phyloP scores from a whole-genome alignment of 2,113 vertebrate genomes.

The Muscicapa adusta region DNA sequence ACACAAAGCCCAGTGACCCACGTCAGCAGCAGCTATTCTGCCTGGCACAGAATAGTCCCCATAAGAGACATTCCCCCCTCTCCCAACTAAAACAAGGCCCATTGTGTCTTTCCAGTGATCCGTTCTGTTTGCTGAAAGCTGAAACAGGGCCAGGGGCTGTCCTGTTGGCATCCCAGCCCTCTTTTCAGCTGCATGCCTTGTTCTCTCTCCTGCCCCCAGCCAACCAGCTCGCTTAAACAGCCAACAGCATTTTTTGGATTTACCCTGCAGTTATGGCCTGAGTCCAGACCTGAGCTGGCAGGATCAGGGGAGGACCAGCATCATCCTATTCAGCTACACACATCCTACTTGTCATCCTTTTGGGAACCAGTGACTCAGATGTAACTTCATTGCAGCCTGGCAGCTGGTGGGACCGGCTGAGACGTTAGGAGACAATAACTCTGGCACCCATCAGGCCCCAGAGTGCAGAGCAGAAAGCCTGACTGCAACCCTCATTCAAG shows the following conservation, averaged over 20 bases:
- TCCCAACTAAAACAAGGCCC: background rate
- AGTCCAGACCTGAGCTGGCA: conserved; percentile 69
- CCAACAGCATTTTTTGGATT: conserved; percentile 41
- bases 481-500: conserved; percentile 40
- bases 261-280: conserved; percentile 48
- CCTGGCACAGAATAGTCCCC: background rate
- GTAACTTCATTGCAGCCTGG: conserved; percentile 74
- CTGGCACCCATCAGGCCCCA: conserved; percentile 7
- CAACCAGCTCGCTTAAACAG: conserved; percentile 17
- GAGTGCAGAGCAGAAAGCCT: conserved; percentile 48
- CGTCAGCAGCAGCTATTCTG: background rate
- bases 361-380: conserved; percentile 77
- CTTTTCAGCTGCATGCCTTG: background rate
- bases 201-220: background rate
- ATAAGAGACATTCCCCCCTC: background rate
- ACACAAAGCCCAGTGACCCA: background rate
- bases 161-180: background rate
- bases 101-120: conserved; percentile 20
- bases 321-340: conserved; percentile 68
- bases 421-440: conserved; percentile 59
- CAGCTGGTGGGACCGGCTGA: conserved; percentile 73
- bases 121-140: background rate
- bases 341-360: conserved; percentile 76
- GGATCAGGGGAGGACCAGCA: conserved; percentile 57
- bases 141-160: background rate